A percentile compares a stretch with the other conserved stretches of the same genome.
Conservation (phyloP, 1,140 invertebrate genomes). For the Cydia splendana region DNA sequence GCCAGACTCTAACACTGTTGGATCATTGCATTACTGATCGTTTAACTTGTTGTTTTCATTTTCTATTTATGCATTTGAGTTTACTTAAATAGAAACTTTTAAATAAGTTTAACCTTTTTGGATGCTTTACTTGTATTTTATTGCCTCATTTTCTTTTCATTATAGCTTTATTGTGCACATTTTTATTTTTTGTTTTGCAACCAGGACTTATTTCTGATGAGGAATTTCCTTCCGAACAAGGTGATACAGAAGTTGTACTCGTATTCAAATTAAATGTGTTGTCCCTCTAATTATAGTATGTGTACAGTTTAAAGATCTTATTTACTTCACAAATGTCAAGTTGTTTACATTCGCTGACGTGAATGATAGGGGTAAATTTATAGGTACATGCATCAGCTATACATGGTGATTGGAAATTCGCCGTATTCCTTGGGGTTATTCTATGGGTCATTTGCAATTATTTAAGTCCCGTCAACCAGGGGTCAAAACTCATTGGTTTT, state of each 20-base stretch:
- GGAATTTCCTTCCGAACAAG: slow-evolving; percentile 52
- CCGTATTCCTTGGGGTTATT: too few species aligned
- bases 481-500: too few species aligned
- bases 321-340: too few species aligned
- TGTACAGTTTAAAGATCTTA: too few species aligned
- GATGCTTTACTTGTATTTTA: background rate
- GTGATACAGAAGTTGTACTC: slow-evolving; percentile 42
- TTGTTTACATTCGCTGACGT: too few species aligned
- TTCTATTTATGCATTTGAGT: background rate
- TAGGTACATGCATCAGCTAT: too few species aligned
- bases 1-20: too few species aligned
- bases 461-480: too few species aligned
- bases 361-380: too few species aligned
- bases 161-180: slow-evolving; percentile 13
- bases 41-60: background rate
- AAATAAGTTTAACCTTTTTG: background rate
- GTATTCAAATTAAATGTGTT: background rate
- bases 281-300: background rate
- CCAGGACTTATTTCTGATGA: slow-evolving; percentile 61
- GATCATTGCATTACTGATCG: background rate
- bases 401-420: too few species aligned
- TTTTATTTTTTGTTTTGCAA: slow-evolving; percentile 52
- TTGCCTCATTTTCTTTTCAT: slow-evolving; percentile 37
- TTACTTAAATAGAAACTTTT: background rate
- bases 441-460: too few species aligned